These are phyloP conservation scores for Varanus komodoensis DNA, from an alignment of 2,113 vertebrate genomes.

Conservation along the genomic window DNA sequence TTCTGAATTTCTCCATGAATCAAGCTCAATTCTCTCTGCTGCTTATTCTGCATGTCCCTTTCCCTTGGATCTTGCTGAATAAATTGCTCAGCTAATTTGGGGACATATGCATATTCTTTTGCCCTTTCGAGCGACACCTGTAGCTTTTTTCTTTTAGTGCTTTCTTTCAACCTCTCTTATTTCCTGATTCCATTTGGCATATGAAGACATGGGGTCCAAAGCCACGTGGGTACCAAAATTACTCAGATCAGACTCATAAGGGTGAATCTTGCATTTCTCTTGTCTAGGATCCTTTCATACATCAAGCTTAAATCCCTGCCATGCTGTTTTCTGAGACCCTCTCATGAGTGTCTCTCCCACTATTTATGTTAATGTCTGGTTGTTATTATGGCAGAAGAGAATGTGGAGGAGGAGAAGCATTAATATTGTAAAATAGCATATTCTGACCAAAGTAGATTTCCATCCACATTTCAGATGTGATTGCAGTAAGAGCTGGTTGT, in stretches of 20 bases:
- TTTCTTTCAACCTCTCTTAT: conserved; percentile 72
- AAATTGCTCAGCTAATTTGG: conserved; percentile 64
- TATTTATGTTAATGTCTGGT: neutral
- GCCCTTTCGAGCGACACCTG: conserved; percentile 64
- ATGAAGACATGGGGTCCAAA: conserved; percentile 74
- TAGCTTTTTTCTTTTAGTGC: conserved; percentile 69
- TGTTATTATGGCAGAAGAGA: neutral
- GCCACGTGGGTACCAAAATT: conserved; percentile 60
- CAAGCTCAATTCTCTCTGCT: conserved; percentile 46
- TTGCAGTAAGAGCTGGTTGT: neutral
- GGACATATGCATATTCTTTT: conserved; percentile 51
- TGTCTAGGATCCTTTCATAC: neutral
- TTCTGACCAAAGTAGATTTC: neutral
- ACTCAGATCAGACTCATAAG: conserved; percentile 60
- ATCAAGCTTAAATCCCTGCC: neutral
- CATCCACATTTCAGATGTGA: neutral
- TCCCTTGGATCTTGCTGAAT: conserved; percentile 64
- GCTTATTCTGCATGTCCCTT: conserved; percentile 66
- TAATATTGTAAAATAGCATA: neutral
- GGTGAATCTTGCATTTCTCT: conserved; percentile 50
- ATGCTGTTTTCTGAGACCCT: neutral
- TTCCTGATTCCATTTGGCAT: conserved; percentile 73
- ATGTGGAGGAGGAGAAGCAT: neutral
- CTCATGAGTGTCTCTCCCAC: neutral
- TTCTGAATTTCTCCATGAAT: conserved; percentile 48